These are phyloP conservation scores for Microdon myrmicae DNA, from an alignment of 2,888 invertebrate genomes.

Conservation along the genomic window DNA sequence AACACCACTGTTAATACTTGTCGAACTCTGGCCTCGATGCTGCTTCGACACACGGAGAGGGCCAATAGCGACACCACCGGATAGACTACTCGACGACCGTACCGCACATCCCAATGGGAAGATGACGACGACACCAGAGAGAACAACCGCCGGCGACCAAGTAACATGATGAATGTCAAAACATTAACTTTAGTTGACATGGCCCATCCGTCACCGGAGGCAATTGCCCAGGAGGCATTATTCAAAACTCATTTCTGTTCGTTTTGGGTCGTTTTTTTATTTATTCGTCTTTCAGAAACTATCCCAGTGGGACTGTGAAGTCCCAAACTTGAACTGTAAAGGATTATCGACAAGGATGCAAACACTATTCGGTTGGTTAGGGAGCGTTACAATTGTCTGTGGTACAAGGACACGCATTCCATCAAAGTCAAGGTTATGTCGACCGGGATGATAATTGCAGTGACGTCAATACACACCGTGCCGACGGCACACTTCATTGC, in stretches of 20 bases:
- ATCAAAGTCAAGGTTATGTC: constrained; percentile 49
- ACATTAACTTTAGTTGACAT: constrained; percentile 67
- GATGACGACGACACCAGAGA: constrained; percentile 36
- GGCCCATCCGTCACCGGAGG: constrained; percentile 64
- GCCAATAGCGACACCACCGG: constrained; percentile 37
- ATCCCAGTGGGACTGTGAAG: constrained; percentile 51
- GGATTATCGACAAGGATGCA: constrained; percentile 39
- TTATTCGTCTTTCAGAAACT: constrained; percentile 39
- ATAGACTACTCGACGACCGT: constrained; percentile 33
- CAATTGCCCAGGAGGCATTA: constrained; percentile 39
- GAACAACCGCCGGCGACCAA: constrained; percentile 16
- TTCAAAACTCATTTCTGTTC: constrained; percentile 38
- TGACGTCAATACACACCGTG: constrained; percentile 32
- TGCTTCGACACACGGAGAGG: constrained; percentile 15
- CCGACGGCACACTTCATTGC: constrained; percentile 38
- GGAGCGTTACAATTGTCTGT: constrained; percentile 33
- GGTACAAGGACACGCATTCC: constrained; percentile 45
- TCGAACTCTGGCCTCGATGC: constrained; percentile 42
- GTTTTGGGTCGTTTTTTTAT: not conserved
- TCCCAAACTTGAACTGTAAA: too few relatives aligned
- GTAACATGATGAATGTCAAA: constrained; percentile 65
- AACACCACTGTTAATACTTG: constrained; percentile 14
- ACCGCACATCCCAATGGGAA: constrained; percentile 44
- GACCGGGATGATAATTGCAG: constrained; percentile 33
- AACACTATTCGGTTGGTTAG: constrained; percentile 22